Evolutionary conservation across 1,140 invertebrate species (phyloP).

Genomic region (Drosophila nannoptera): DNA sequence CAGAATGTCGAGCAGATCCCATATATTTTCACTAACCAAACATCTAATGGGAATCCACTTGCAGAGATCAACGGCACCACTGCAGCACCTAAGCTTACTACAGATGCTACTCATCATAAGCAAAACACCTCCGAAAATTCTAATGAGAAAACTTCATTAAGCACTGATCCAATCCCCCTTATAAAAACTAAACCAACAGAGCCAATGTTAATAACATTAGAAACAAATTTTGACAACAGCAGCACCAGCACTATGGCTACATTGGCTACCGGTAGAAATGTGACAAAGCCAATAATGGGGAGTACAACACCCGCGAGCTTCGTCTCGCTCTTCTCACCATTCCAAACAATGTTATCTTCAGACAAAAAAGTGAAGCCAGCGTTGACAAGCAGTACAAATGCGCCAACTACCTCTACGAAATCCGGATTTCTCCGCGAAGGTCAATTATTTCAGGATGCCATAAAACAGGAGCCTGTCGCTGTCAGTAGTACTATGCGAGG

Average conservation of each 20-base stretch:
- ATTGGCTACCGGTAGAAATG: constrained; percentile 42
- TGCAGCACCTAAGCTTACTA: no score
- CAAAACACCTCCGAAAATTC: constrained; percentile 15
- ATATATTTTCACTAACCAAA: no score
- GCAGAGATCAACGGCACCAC: no score
- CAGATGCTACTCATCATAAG: no score
- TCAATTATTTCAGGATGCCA: constrained; percentile 82
- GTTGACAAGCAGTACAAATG: constrained; percentile 21
- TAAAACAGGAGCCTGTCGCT: constrained; percentile 82
- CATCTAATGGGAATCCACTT: no score
- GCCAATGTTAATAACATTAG: not conserved
- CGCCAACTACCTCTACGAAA: constrained; percentile 29
- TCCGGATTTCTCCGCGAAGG: constrained; percentile 73
- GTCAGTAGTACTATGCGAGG: constrained; percentile 84
- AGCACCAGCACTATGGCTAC: constrained; percentile 20
- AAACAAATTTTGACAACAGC: not conserved
- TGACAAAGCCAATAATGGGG: constrained; percentile 45
- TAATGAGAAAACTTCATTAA: constrained; percentile 6
- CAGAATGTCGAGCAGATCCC: no score
- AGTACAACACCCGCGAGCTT: constrained; percentile 54
- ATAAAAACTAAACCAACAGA: no score
- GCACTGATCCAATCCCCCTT: no score
- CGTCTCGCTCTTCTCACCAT: constrained; percentile 55
- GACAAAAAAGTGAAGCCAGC: constrained; percentile 46
- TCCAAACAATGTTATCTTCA: constrained; percentile 16